A percentile compares a stretch with the other conserved stretches of the same genome.
phyloP scores from a whole-genome alignment of 2,888 invertebrate genomes.

The Camponotus fellah region DNA sequence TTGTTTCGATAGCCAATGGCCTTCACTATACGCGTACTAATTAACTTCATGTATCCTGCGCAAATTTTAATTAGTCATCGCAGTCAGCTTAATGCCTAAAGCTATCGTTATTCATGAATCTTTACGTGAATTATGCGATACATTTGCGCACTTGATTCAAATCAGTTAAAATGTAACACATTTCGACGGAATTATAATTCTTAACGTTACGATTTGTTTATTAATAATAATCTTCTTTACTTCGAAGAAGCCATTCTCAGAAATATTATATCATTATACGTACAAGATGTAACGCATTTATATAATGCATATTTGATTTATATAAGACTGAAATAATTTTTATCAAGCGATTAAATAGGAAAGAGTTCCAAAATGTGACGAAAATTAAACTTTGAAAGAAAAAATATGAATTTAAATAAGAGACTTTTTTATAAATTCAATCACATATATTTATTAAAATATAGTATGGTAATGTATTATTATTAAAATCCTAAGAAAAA shows the following conservation, averaged over 20 bases:
- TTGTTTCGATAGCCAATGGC: conserved; percentile 57
- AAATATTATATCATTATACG: background rate
- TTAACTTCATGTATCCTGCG: conserved; percentile 58
- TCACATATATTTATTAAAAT: background rate
- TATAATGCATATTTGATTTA: background rate
- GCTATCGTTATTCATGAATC: conserved; percentile 58
- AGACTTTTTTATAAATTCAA: background rate
- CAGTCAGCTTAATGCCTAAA: conserved; percentile 36
- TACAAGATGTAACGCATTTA: background rate
- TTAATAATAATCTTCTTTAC: background rate
- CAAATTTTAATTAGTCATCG: conserved; percentile 67
- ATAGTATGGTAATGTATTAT: background rate
- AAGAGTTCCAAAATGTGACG: background rate
- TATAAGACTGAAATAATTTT: background rate
- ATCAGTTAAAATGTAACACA: background rate
- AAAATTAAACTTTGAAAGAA: background rate
- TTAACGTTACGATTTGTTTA: background rate
- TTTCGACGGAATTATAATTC: background rate
- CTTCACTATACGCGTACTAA: conserved; percentile 61
- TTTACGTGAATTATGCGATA: conserved; percentile 55
- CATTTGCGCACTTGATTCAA: conserved; percentile 34
- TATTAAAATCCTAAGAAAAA: background rate
- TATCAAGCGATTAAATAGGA: background rate
- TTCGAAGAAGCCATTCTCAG: background rate
- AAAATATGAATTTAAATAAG: background rate